Evolutionary conservation across 1,140 invertebrate genomes (phyloP).

Genomic region (Panulirus ornatus): DNA sequence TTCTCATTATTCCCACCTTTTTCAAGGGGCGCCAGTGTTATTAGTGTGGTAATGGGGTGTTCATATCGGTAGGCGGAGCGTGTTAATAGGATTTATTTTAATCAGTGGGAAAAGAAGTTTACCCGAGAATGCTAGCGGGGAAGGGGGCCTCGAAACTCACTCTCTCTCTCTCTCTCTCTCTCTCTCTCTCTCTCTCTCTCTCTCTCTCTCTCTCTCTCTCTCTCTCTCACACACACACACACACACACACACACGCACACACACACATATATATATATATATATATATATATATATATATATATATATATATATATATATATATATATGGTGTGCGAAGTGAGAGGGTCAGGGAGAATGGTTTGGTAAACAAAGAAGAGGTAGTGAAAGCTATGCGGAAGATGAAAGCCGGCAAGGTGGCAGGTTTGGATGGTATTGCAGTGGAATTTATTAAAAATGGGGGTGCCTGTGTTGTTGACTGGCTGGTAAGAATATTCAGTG

Average conservation of each 20-base stretch:
- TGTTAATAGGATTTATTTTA: neutral
- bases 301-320: no score
- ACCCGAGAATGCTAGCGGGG: neutral
- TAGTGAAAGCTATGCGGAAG: no score
- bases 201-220: neutral
- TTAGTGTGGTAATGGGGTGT: neutral
- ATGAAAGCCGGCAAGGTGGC: no score
- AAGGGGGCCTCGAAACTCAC: neutral
- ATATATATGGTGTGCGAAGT: no score
- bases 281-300: no score
- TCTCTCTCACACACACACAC: neutral
- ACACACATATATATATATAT: neutral
- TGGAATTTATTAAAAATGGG: no score
- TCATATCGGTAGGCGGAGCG: neutral
- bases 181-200: slow-evolving; percentile 16
- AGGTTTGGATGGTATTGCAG: no score
- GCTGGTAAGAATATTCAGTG: no score
- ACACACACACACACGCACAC: neutral
- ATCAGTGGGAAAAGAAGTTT: neutral
- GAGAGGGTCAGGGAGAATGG: no score
- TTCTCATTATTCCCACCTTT: neutral
- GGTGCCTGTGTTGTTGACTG: no score
- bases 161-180: neutral
- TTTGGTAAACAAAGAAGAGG: no score
- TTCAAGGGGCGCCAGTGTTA: neutral